A percentile compares a stretch with the other conserved stretches of the same genome.
Conservation (phyloP, 2,113 vertebrate species). For the Orcinus orca region DNA sequence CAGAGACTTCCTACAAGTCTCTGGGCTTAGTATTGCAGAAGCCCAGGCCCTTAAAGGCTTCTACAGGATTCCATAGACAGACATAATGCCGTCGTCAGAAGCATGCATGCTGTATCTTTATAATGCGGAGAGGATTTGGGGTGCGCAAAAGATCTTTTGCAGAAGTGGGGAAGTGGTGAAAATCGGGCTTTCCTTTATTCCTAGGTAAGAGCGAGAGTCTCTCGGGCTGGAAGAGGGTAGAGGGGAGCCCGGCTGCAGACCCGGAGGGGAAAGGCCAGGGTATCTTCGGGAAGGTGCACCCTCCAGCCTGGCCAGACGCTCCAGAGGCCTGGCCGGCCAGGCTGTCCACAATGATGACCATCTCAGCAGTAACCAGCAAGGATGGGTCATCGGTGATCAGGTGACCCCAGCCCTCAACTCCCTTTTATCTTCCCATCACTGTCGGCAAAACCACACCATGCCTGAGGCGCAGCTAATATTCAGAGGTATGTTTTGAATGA, state of each 20-base stretch:
- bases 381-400: not conserved
- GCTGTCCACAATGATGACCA: accelerated
- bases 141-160: not conserved
- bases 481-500: not conserved
- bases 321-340: not conserved
- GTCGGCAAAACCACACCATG: not conserved
- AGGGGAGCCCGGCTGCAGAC: not conserved
- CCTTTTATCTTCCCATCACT: not conserved
- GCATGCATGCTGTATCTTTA: not conserved
- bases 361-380: not conserved
- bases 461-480: not conserved
- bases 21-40: not conserved
- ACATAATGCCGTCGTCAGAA: not conserved
- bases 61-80: not conserved
- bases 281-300: not conserved
- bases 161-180: not conserved
- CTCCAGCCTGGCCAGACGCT: too few species aligned
- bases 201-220: not conserved
- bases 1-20: not conserved
- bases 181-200: not conserved
- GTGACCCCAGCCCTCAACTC: not conserved
- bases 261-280: not conserved
- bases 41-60: not conserved
- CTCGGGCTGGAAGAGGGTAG: too few species aligned
- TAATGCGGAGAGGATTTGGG: not conserved